Evolutionary conservation across 2,888 invertebrate genomes (phyloP).

Genomic region (Orchesella flavescens): DNA sequence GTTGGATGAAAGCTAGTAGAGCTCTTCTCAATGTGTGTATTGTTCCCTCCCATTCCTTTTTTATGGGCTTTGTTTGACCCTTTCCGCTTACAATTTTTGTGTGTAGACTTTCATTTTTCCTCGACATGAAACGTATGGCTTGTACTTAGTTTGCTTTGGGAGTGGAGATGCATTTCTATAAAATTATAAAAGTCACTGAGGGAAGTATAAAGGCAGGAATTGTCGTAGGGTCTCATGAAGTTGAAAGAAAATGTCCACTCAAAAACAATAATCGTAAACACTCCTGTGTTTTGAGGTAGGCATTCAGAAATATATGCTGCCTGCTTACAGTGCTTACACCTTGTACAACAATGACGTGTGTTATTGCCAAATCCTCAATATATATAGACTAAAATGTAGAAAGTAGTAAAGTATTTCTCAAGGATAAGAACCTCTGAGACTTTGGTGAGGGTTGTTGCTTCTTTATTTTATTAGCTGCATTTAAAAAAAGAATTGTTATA

Average conservation of each 20-base stretch:
- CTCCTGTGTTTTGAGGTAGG: not conserved
- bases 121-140: not conserved
- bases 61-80: not conserved
- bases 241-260: slow-evolving; percentile 35
- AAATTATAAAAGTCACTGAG: too few species aligned
- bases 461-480: not conserved
- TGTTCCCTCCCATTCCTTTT: slow-evolving; percentile 1
- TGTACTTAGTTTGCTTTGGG: not conserved
- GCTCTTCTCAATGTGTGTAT: not conserved
- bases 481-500: not conserved
- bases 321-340: too few species aligned
- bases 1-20: not conserved
- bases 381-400: too few species aligned
- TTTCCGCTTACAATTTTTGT: not conserved
- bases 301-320: too few species aligned
- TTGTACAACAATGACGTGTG: too few species aligned
- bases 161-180: not conserved
- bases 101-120: not conserved
- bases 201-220: not conserved
- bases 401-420: not conserved
- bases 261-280: slow-evolving; percentile 32
- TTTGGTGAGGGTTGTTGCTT: not conserved
- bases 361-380: too few species aligned
- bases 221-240: slow-evolving; percentile 25
- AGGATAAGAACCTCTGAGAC: not conserved